Percentiles rank a stretch among this genome's conserved stretches.
These are phyloP conservation scores for Heliconius himera DNA, from an alignment of 1,140 invertebrate genomes.

Conservation along the genomic window DNA sequence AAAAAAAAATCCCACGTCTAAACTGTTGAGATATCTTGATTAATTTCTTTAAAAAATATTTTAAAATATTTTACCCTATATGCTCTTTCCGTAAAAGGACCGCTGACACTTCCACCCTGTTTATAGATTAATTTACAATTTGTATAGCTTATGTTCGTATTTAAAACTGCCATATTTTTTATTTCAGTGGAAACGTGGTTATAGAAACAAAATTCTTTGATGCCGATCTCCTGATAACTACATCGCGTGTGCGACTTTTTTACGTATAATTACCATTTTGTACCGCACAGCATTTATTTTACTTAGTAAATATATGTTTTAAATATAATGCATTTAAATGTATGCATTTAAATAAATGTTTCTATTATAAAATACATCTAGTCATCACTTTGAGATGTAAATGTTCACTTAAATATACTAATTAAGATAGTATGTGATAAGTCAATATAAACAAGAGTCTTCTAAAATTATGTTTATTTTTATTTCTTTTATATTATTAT, in stretches of 20 bases:
- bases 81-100: too few relatives aligned
- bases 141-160: too few relatives aligned
- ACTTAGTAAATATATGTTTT: constrained; percentile 18
- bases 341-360: constrained; percentile 2
- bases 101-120: too few relatives aligned
- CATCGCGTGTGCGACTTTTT: constrained; percentile 96
- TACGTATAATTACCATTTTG: constrained; percentile 89
- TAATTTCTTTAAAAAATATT: too few relatives aligned
- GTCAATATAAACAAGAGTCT: not conserved
- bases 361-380: not conserved
- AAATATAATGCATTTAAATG: constrained; percentile 31
- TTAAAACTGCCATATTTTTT: constrained; percentile 44
- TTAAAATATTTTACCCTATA: too few relatives aligned
- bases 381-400: not conserved
- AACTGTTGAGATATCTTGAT: too few relatives aligned
- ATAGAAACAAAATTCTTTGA: constrained; percentile 99
- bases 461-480: not conserved
- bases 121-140: too few relatives aligned
- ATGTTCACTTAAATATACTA: not conserved
- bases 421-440: not conserved
- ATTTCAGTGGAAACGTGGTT: constrained; percentile 97
- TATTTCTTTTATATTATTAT: not conserved
- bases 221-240: constrained; percentile 96
- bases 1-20: too few relatives aligned
- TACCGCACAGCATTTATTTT: constrained; percentile 35